phyloP scores from a whole-genome alignment of 2,113 vertebrate species.

The Gila orcuttii region DNA sequence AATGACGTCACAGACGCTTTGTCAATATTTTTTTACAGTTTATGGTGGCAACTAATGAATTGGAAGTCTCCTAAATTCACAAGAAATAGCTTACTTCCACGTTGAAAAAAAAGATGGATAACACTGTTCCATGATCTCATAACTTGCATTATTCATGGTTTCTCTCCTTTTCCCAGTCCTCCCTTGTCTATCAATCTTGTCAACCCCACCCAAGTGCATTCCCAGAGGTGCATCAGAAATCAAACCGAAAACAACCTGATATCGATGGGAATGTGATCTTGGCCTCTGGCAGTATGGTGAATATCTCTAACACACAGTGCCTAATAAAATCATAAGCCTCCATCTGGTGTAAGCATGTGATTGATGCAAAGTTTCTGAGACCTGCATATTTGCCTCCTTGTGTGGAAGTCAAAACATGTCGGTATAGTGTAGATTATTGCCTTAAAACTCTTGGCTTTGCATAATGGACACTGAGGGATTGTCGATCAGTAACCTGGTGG shows the following conservation, averaged over 20 bases:
- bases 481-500: conserved; percentile 16
- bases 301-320: not conserved
- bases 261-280: not conserved
- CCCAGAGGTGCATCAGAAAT: conserved; percentile 29
- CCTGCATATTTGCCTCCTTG: not conserved
- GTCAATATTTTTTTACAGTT: no score
- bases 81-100: not conserved
- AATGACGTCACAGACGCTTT: no score
- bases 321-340: conserved; percentile 18
- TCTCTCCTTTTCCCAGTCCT: conserved; percentile 11
- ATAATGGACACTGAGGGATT: conserved; percentile 31
- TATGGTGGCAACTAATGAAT: not conserved
- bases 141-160: conserved; percentile 8
- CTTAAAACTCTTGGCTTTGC: not conserved
- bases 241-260: not conserved
- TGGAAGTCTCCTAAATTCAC: not conserved
- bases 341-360: conserved; percentile 33
- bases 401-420: conserved; percentile 4
- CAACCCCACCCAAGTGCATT: not conserved
- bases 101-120: not conserved
- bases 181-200: conserved; percentile 1
- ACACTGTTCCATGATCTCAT: conserved; percentile 17
- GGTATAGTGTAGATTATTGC: not conserved
- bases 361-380: conserved; percentile 38
- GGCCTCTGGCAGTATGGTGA: conserved; percentile 18